Percentiles rank a stretch among this genome's conserved stretches.
Evolutionary conservation across 2,113 vertebrate species (phyloP).

Genomic region (Ancistrus triradiatus): DNA sequence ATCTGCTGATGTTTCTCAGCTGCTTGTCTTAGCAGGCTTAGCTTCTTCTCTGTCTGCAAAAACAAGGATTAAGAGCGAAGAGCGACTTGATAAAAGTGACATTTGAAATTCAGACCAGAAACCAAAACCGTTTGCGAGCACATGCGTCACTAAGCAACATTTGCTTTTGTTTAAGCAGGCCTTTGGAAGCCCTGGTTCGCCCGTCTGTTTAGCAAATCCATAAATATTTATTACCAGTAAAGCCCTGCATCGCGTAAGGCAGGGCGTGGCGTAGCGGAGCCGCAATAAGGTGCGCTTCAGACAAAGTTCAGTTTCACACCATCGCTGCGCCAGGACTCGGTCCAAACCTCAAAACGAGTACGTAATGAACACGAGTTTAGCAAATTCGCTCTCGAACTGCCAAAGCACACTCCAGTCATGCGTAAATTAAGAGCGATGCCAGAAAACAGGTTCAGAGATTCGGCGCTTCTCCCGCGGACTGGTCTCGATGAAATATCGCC

Average conservation of each 20-base stretch:
- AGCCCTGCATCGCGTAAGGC: background rate
- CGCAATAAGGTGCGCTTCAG: background rate
- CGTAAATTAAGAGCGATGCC: slow-evolving; percentile 15
- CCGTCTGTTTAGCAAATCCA: background rate
- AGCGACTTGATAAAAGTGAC: background rate
- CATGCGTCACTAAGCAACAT: background rate
- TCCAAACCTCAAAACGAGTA: background rate
- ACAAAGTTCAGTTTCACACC: background rate
- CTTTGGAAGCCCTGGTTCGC: background rate
- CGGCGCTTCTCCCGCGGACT: background rate
- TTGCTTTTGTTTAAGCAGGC: background rate
- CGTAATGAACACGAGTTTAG: background rate
- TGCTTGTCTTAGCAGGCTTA: slow-evolving; percentile 71
- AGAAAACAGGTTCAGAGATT: slow-evolving; percentile 22
- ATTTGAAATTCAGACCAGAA: background rate
- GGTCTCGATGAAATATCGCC: slow-evolving; percentile 3
- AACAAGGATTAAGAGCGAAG: background rate
- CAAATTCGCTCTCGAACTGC: background rate
- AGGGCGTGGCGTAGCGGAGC: background rate
- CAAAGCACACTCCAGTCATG: background rate
- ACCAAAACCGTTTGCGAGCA: background rate
- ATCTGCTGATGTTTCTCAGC: slow-evolving; percentile 83
- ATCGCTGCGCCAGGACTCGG: background rate
- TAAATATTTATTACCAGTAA: background rate
- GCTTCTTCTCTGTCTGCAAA: slow-evolving; percentile 72